Evolutionary conservation across 23 tunicate genomes (phyloP), one percentile per base, ranked within the genome.

Genomic region (Ascidia mentula): DNA sequence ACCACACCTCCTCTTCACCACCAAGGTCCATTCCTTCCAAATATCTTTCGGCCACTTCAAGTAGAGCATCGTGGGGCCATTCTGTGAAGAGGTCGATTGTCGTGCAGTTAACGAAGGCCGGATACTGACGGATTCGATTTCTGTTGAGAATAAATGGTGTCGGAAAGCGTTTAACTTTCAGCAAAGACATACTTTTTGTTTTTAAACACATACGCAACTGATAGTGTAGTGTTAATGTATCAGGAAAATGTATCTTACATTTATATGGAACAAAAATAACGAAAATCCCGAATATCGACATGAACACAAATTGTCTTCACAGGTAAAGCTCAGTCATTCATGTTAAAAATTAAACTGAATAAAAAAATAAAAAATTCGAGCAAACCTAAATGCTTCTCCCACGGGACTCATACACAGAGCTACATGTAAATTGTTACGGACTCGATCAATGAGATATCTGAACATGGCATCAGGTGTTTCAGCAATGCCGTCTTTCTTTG

Each of bases 81-180:
- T 89, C 95, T 15, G 95, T 89, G 79, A 95, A 95, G 22, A 89
- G 75, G 72, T 95, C 99, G 33, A 95, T 95, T 17, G 99, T 95
- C 6, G 95, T 89, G 71, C 99, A 95, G 72, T 95, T 95, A 38
- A 89, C 99, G 53, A 95, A 89, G 6, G 99, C 99, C 20, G 99
- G 99, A 46, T 95, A 95, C 72, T 95, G 99, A 31, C 99, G 99
- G 46, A 95, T 81, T 6, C 99, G 99, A 46, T 89, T 89, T 77
- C 99, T 89, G 71, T 32, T 75, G 20, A 20, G 18, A 37, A 13
- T 12, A 20, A 18, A 17, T 46, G 60, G 18, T n/a, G n/a, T n/a
- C n/a, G 18, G 60, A 20, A 70, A 70, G 24, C 15, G 74, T 18
- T 18, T 18, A 17, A 18, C 31, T 70, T 70, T 70, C n/a, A n/a